Evolutionary conservation across 2,888 invertebrate genomes (phyloP).

Genomic region (Sinohyriopsis cumingii): DNA sequence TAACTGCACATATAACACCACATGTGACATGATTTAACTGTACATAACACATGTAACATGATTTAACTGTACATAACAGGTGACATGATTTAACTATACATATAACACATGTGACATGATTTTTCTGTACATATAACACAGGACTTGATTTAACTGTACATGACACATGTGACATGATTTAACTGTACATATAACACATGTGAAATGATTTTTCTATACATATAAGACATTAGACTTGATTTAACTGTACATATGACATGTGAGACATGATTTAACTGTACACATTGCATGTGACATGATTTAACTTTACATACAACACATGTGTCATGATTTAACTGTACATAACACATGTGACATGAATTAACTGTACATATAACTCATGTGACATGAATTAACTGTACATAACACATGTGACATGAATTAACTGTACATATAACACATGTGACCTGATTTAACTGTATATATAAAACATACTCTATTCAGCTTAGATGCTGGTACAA

Average conservation of each 20-base stretch:
- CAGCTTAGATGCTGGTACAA: too few species aligned
- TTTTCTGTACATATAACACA: background rate
- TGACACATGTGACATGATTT: background rate
- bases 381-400: background rate
- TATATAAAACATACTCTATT: background rate
- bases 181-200: background rate
- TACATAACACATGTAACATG: background rate
- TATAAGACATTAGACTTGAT: background rate
- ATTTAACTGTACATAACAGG: background rate
- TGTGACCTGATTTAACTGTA: background rate
- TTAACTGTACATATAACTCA: background rate
- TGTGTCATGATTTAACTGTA: background rate
- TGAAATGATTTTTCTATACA: background rate
- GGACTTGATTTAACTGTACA: background rate
- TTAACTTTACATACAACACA: background rate
- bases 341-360: background rate
- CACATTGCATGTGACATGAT: background rate
- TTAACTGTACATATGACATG: background rate
- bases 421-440: background rate
- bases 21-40: background rate
- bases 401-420: background rate
- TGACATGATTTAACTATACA: background rate
- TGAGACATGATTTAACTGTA: background rate
- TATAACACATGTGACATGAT: background rate
- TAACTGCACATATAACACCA: background rate